Conservation (phyloP, 2,797 vertebrate genomes). For the Lutjanus argentimaculatus region DNA sequence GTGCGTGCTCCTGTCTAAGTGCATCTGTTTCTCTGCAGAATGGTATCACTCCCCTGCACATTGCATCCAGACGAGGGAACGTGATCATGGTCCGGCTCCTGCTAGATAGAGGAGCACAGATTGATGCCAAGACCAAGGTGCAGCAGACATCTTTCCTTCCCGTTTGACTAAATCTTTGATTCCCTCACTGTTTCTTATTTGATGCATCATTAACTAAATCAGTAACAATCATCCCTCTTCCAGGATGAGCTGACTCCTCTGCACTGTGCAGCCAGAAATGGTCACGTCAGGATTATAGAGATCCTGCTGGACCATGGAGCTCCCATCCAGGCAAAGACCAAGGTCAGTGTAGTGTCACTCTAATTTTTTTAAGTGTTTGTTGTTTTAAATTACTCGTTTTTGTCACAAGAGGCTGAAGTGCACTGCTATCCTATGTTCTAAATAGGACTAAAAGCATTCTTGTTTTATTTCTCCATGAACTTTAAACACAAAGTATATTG, state of each 20-base stretch:
- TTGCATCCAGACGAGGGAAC: slow-evolving; percentile 96
- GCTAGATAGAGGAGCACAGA: slow-evolving; percentile 95
- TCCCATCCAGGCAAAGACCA: slow-evolving; percentile 98
- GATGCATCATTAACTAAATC: slow-evolving; percentile 36
- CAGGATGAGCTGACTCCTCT: slow-evolving; percentile 98
- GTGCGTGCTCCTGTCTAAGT: slow-evolving; percentile 19
- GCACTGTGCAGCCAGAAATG: slow-evolving; percentile 97
- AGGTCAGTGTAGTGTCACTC: slow-evolving; percentile 82
- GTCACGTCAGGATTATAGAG: slow-evolving; percentile 96
- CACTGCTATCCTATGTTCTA: no score
- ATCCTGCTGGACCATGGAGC: slow-evolving; percentile 96
- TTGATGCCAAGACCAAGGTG: slow-evolving; percentile 98
- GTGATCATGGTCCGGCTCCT: slow-evolving; percentile 98
- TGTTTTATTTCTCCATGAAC: no score
- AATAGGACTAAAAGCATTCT: no score
- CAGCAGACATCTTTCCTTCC: neutral
- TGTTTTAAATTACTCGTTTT: no score
- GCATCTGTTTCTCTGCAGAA: slow-evolving; percentile 86
- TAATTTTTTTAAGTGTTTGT: no score
- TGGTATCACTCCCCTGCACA: slow-evolving; percentile 97
- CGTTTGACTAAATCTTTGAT: slow-evolving; percentile 11
- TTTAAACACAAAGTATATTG: no score
- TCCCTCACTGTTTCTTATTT: slow-evolving; percentile 21
- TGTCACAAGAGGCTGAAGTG: no score
- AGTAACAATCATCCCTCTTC: slow-evolving; percentile 11